Percentiles rank a stretch among this genome's conserved stretches.
Conservation (phyloP, 2,113 vertebrate genomes). For the Ceyx melanurus region DNA sequence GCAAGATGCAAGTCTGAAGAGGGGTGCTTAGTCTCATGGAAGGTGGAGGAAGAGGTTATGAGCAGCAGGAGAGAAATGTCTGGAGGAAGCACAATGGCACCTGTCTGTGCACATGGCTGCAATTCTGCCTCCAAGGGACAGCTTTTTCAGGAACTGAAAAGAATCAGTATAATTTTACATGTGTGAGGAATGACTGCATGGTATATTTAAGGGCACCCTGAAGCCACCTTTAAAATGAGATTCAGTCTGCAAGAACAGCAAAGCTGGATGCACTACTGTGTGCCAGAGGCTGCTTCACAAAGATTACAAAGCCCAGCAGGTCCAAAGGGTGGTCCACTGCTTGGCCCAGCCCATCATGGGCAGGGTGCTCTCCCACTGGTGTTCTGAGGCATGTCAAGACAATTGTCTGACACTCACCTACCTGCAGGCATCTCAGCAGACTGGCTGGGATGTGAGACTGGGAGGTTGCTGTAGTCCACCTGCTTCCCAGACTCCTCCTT, state of each 20-base stretch:
- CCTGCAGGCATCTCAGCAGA: background rate
- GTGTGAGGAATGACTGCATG: background rate
- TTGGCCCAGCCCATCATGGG: accelerated
- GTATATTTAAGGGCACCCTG: background rate
- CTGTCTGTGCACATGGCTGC: background rate
- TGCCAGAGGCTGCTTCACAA: background rate
- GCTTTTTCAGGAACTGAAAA: background rate
- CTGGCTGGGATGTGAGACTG: background rate
- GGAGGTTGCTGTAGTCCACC: background rate
- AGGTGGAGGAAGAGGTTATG: background rate
- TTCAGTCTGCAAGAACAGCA: background rate
- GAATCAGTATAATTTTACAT: background rate
- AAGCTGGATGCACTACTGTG: background rate
- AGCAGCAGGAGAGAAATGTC: background rate
- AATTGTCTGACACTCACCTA: background rate
- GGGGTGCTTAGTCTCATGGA: background rate
- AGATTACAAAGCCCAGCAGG: background rate
- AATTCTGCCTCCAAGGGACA: background rate
- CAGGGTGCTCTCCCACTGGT: background rate
- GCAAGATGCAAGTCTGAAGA: background rate
- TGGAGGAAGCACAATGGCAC: background rate
- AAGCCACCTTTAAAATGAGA: background rate
- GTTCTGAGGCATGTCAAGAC: background rate
- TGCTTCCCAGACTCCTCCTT: background rate
- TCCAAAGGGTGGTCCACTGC: too few relatives aligned